These are phyloP conservation scores for Mustela nigripes DNA, from an alignment of 2,113 vertebrate species.

Conservation along the genomic window DNA sequence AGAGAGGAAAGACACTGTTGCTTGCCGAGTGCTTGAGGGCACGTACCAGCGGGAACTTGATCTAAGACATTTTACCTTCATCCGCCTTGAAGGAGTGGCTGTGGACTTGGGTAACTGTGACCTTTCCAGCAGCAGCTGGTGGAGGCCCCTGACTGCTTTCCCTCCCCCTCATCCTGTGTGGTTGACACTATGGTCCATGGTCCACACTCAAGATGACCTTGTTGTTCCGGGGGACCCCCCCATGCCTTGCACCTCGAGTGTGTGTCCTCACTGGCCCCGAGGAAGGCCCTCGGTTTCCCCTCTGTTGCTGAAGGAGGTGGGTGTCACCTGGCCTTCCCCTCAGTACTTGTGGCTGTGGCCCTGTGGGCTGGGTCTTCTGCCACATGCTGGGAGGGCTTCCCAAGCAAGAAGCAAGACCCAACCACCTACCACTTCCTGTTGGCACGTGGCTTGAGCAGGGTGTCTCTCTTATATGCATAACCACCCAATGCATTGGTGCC, in stretches of 20 bases:
- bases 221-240: neutral
- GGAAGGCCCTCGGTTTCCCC: neutral
- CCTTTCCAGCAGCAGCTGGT: neutral
- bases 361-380: neutral
- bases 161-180: fast-evolving
- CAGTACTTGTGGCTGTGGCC: neutral
- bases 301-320: neutral
- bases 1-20: neutral
- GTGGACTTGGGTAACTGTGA: neutral
- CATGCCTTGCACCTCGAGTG: neutral
- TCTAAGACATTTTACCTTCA: neutral
- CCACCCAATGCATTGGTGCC: neutral
- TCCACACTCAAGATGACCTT: neutral
- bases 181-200: neutral
- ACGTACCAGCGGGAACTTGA: no score
- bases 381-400: neutral
- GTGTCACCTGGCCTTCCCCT: neutral
- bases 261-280: neutral
- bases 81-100: neutral
- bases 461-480: neutral
- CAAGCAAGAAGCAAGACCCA: conserved; percentile 54
- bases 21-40: neutral
- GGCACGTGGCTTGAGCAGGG: conserved; percentile 46
- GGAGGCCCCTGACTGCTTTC: neutral
- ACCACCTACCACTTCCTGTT: conserved; percentile 65